Base-by-base conservation (phyloP, 2,888 invertebrate species). In the Eupsilia transversa region DNA sequence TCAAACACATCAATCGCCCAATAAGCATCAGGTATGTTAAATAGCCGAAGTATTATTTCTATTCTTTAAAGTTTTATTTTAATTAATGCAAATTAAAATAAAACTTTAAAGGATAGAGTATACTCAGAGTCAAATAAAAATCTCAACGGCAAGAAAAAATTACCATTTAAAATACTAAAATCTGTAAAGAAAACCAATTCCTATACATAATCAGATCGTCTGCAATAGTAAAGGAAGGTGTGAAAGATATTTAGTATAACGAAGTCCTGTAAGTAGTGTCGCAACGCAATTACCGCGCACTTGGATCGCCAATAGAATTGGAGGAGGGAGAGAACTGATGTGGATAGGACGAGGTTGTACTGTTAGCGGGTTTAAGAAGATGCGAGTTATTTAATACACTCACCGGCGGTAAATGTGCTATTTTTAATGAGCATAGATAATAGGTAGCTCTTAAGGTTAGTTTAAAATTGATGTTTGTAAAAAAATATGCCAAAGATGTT, bases 271-370 rank as follows among this genome's bases (percentile, higher is more conserved):
- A 79, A 72, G 70, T 72, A 74, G 68, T 79, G 73, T 64, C 68
- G 74, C 81, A 64, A 60, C 63, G 71, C 76, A 84, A 86, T 87
- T 84, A 86, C 82, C 76, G 65, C 79, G 72, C 74, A 79, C 84
- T 89, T 80, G 83, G 85, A 88, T 90, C 87, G 86, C 82, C 86
- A 88, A 87, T 89, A 89, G 86, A 86, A 91, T 89, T 88, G 89
- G 80, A 88, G 87, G 85, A 79, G 83, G 79, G 84, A 81, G 82
- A 41, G 70, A 72, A 68, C 76, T 86, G 68, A 80, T 82, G 84
- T 60, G 52, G 61, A n/a, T 3, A 17, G 27, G 64, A 4, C 12
- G 6, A 33, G 67, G 86, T 72, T 4, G 14, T 49, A 82, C 57
- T 54, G 64, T 6, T 0, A 69, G 84, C 78, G 86, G 59, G 65